These are phyloP conservation scores for Cyclopterus lumpus DNA, from an alignment of 2,797 vertebrate species.

Conservation along the genomic window DNA sequence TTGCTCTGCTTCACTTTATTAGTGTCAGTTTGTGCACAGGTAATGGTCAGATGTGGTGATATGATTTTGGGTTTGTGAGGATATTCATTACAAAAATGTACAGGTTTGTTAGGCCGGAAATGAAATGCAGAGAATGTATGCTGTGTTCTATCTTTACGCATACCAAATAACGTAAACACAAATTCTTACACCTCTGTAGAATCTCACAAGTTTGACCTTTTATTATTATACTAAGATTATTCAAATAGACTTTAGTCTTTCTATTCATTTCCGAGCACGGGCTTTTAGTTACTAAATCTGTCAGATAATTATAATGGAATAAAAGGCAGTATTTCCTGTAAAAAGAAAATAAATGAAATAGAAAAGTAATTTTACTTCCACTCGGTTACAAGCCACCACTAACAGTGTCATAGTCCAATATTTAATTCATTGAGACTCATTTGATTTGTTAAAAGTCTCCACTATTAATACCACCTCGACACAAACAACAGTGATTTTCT, in stretches of 20 bases:
- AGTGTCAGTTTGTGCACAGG: neutral
- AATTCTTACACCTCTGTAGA: neutral
- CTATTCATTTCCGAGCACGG: neutral
- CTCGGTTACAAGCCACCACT: neutral
- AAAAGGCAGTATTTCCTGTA: neutral
- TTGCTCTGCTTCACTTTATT: neutral
- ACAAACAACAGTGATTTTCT: conserved; percentile 8
- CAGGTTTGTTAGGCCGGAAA: neutral
- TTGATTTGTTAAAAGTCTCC: conserved; percentile 4
- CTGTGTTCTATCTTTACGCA: neutral
- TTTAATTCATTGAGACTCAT: conserved; percentile 10
- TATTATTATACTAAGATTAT: neutral
- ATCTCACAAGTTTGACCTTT: neutral
- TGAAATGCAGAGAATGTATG: neutral
- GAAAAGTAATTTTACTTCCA: neutral
- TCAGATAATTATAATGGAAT: neutral
- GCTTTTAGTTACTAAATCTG: neutral
- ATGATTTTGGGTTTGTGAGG: neutral
- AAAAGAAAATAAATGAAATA: neutral
- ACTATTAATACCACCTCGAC: neutral
- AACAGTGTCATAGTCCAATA: conserved; percentile 22
- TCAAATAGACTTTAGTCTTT: neutral
- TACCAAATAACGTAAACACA: too few relatives aligned
- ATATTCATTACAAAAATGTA: neutral
- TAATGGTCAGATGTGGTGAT: neutral